These are phyloP conservation scores for Anas capensis DNA, from an alignment of 2,797 vertebrate species.

Conservation along the genomic window DNA sequence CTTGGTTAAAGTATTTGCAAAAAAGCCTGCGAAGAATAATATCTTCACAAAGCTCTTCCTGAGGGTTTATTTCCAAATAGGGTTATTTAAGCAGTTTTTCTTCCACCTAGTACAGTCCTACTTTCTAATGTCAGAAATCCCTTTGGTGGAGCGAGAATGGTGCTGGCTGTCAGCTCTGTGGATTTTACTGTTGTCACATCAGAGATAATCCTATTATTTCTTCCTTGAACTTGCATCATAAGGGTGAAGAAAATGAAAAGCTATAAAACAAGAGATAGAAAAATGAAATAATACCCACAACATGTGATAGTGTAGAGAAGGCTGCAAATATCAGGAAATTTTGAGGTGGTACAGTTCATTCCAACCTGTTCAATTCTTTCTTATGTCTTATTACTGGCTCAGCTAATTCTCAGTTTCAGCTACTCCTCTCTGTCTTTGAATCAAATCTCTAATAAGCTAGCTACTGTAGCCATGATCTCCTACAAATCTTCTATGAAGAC, in stretches of 20 bases:
- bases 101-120: not conserved
- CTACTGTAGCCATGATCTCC: not conserved
- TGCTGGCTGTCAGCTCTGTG: conserved; percentile 9
- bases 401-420: not conserved
- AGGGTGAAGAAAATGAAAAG: conserved; percentile 52
- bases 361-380: not conserved
- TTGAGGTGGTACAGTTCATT: not conserved
- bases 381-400: not conserved
- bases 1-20: not conserved
- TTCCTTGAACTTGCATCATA: not conserved
- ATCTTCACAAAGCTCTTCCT: not conserved
- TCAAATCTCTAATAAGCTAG: not conserved
- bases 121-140: conserved; percentile 43
- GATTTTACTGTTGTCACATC: conserved; percentile 34
- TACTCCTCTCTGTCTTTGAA: not conserved
- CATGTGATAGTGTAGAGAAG: not conserved
- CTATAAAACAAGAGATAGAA: not conserved
- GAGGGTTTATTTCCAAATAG: not conserved
- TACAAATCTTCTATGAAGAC: not conserved
- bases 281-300: not conserved
- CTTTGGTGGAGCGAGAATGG: conserved; percentile 1
- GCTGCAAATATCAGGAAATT: conserved; percentile 15
- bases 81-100: conserved; percentile 24
- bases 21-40: not conserved
- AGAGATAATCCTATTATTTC: conserved; percentile 57